Conservation (phyloP, 37 sponge, comb jelly and placozoan genomes). For the Ianthella basta region DNA sequence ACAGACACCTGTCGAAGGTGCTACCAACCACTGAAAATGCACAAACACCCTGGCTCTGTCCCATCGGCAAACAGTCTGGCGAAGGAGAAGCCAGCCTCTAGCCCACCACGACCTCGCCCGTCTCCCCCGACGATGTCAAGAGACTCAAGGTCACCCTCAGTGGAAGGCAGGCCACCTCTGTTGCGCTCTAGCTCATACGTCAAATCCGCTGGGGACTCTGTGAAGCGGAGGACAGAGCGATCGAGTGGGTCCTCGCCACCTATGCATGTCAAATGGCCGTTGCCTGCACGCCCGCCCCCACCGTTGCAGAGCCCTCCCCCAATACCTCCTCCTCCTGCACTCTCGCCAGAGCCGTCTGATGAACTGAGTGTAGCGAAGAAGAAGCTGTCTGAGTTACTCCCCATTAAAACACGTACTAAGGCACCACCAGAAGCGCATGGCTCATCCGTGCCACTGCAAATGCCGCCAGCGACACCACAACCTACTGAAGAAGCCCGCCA, state of each 20-base stretch:
- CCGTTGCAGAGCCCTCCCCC: neutral
- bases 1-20: conserved; percentile 60
- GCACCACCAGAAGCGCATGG: no score
- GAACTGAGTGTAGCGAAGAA: no score
- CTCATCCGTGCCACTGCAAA: no score
- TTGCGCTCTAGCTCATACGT: neutral
- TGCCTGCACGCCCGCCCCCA: conserved; percentile 1
- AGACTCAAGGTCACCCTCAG: neutral
- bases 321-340: neutral
- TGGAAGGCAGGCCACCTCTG: no score
- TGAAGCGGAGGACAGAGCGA: neutral
- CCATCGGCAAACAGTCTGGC: no score
- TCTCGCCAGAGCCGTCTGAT: neutral
- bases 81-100: neutral
- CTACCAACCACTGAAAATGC: conserved; percentile 61
- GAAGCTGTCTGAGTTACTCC: no score
- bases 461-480: no score
- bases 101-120: neutral
- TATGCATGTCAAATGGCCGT: neutral
- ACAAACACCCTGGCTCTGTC: neutral
- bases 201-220: neutral
- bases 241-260: neutral
- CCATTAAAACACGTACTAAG: no score
- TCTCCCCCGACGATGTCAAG: neutral
- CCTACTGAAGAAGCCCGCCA: no score